These are phyloP conservation scores for Irena cyanogastra DNA, from an alignment of 2,113 vertebrate genomes.

Conservation along the genomic window DNA sequence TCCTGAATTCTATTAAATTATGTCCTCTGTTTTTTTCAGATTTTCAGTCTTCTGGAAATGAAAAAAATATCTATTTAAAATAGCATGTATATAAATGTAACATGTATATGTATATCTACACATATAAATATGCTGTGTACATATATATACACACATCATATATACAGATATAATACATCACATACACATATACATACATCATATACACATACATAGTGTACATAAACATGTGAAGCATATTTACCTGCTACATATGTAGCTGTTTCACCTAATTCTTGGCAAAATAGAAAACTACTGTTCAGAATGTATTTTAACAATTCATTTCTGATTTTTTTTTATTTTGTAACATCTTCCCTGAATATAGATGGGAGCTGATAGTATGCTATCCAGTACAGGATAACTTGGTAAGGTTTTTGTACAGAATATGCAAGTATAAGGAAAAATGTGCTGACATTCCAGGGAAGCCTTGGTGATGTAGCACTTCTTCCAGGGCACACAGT, in stretches of 20 bases:
- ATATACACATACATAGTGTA: not conserved
- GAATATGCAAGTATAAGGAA: not conserved
- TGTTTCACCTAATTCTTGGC: not conserved
- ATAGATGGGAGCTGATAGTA: not conserved
- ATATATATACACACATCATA: too few species aligned
- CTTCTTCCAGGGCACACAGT: not conserved
- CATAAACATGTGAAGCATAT: not conserved
- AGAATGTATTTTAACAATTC: not conserved
- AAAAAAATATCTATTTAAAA: not conserved
- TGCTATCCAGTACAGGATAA: not conserved
- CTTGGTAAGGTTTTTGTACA: not conserved
- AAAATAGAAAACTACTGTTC: not conserved
- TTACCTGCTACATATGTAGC: not conserved
- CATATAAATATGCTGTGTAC: not conserved
- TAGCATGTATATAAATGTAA: not conserved
- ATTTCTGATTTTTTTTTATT: not conserved
- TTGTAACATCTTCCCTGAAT: not conserved
- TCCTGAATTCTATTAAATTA: not conserved
- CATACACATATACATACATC: too few species aligned
- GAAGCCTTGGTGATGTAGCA: not conserved
- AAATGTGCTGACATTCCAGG: not conserved
- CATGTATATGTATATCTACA: rapidly evolving
- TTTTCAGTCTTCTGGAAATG: not conserved
- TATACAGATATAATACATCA: too few species aligned
- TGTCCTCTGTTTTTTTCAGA: not conserved